Base-by-base conservation (phyloP, 1,140 invertebrate genomes). In the Cataglyphis hispanica region DNA sequence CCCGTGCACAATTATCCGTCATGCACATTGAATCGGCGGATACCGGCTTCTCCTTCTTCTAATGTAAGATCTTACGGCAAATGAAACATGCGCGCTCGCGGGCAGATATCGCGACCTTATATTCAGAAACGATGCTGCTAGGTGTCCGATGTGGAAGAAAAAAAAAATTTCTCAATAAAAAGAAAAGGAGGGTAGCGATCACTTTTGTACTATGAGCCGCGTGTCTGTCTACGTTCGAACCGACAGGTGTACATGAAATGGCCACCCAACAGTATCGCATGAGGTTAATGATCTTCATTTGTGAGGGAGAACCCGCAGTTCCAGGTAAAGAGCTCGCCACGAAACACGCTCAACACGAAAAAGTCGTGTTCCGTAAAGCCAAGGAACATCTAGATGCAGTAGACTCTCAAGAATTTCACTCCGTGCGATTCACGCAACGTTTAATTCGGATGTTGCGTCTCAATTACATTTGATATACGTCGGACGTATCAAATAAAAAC, bases 221-320 rank as follows among this genome's bases (percentile, higher is more conserved):
- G 22, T 43, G 78, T 72, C 67, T 83, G 78, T 83, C 78, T 72
- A 69, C 67, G 50, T 83, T 74, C 16, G 31, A 74, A 69, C 72
- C 70, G 81, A 84, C 69, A 76, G 81, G 81, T 77, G 74, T 77
- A 84, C 81, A 56, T 64, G 72, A 84, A 84, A 84, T 43, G 81
- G 72, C 81, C 58, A 77, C 72, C 70, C 72, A 84, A 77, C 31
- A 64, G 61, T 84, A 34, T 84, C 64, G 74, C 81, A 77, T 77
- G 81, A 63, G 72, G 70, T 84, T 84, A 84, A 84, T 84, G 81
- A 84, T 84, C 81, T 77, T 75, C 81, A 84, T 84, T 84, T 61
- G 72, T 53, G 60, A 77, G 58, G 46, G 70, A 50, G 46, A 77
- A 77, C 58, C 58, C 72, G 53, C 78, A 83, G 67, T 74, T 83